phyloP scores from a whole-genome alignment of 2,797 vertebrate species.

The Gephyroberyx darwinii region DNA sequence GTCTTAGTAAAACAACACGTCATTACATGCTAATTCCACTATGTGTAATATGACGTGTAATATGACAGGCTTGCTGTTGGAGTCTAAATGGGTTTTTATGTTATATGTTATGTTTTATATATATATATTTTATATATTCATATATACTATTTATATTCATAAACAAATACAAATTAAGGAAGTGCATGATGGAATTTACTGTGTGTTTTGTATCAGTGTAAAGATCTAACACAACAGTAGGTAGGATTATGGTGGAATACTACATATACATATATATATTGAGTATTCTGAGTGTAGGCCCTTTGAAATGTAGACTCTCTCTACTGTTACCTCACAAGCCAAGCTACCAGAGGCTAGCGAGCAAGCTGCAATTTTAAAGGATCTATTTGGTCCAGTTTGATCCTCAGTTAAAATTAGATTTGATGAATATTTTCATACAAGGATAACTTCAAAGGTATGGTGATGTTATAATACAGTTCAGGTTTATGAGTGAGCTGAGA shows the following conservation, averaged over 20 bases:
- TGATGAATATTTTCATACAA: conserved; percentile 61
- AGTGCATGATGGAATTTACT: background rate
- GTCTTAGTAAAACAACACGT: background rate
- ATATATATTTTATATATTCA: too few relatives aligned
- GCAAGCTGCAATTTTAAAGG: conserved; percentile 23
- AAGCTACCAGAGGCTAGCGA: conserved; percentile 30
- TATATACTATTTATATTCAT: background rate
- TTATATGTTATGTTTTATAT: too few relatives aligned
- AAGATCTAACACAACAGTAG: conserved; percentile 18
- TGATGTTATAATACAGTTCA: conserved; percentile 49
- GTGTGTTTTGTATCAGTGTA: conserved; percentile 13
- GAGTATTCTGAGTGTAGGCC: conserved; percentile 48
- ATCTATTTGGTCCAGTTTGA: conserved; percentile 57
- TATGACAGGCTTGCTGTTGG: too few relatives aligned
- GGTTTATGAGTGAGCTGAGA: conserved; percentile 38
- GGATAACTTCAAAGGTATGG: conserved; percentile 62
- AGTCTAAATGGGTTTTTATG: background rate
- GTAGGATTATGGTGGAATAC: conserved; percentile 35
- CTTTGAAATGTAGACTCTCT: conserved; percentile 57
- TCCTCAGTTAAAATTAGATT: conserved; percentile 52
- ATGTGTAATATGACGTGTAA: too few relatives aligned
- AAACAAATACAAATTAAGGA: conserved; percentile 7
- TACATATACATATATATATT: conserved; percentile 28
- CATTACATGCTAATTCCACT: background rate
- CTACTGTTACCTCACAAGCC: conserved; percentile 30